Evolutionary conservation across 2,113 vertebrate species (phyloP), one percentile per base, ranked within the genome.

Genomic region (Candoia aspera): DNA sequence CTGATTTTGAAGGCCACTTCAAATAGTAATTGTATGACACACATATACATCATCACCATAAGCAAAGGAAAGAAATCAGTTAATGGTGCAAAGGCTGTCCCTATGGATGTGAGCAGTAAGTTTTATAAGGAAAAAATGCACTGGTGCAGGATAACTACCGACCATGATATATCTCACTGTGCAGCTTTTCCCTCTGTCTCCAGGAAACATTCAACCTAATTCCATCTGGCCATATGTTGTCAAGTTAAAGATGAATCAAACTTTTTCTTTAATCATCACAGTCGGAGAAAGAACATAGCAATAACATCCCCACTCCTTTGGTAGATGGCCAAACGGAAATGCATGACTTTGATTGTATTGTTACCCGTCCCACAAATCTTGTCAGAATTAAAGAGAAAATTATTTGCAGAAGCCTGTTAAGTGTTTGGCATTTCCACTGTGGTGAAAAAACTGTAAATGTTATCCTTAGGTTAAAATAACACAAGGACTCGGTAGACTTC

Each of bases 351-450:
- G 93, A 84, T 92, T 93, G 92, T 92, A 90, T 58, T 59, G 88
- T 91, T 90, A 91, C 89, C 84, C 33, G 89, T 93, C 83, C 86
- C 85, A 93, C 89, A 95, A 93, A 90, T 94, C 89, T 83, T 92
- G 87, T 95, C 93, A 91, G 95, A 94, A 95, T 94, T 94, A 93
- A 93, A 94, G 95, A 89, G 68, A 73, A 62, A 95, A 95, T 95
- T 94, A 93, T 95, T 94, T 95, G 95, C 95, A 95, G 95, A 95
- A 94, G 94, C 59, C 94, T 92, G 93, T 92, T 95, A 95, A 96
- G 92, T 90, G 94, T 90, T 95, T 94, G 87, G 33, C 73, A 79
- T 90, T 33, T 90, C 93, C 86, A 54, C 11, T 93, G 89, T 53
- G 58, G 64, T 91, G 64, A 88, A 84, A 42, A 87, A 90, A 91